phyloP scores from a whole-genome alignment of 2,113 vertebrate genomes.

The Tympanuchus pallidicinctus region DNA sequence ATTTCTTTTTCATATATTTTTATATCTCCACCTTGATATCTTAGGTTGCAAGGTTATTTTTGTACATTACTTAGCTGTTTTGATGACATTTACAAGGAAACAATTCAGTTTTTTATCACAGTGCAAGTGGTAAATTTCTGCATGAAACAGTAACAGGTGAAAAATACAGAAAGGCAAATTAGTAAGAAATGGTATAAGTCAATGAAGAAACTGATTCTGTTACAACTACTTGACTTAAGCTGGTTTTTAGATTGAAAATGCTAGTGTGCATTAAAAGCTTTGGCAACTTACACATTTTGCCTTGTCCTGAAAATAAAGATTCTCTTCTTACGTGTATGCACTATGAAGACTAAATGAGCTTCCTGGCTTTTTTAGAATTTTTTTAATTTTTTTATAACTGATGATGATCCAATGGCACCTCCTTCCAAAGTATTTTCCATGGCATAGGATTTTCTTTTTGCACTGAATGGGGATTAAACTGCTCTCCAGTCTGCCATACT shows the following conservation, averaged over 20 bases:
- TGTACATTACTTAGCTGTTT: background rate
- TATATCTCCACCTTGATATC: background rate
- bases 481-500: accelerated
- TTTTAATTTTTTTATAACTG: background rate
- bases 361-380: background rate
- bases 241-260: background rate
- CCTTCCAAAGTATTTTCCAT: accelerated
- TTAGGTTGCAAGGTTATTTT: background rate
- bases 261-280: accelerated
- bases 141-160: background rate
- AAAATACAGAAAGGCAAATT: background rate
- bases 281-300: background rate
- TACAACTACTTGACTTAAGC: background rate
- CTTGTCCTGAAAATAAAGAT: background rate
- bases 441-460: background rate
- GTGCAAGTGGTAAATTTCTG: background rate
- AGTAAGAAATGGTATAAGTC: background rate
- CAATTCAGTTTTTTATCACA: background rate
- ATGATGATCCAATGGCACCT: background rate
- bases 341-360: accelerated
- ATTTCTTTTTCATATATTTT: background rate
- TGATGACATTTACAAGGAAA: background rate
- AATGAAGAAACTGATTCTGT: background rate
- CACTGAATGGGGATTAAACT: background rate
- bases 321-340: accelerated